These are phyloP conservation scores for Neofelis nebulosa DNA, from an alignment of 2,113 vertebrate species.

Conservation along the genomic window DNA sequence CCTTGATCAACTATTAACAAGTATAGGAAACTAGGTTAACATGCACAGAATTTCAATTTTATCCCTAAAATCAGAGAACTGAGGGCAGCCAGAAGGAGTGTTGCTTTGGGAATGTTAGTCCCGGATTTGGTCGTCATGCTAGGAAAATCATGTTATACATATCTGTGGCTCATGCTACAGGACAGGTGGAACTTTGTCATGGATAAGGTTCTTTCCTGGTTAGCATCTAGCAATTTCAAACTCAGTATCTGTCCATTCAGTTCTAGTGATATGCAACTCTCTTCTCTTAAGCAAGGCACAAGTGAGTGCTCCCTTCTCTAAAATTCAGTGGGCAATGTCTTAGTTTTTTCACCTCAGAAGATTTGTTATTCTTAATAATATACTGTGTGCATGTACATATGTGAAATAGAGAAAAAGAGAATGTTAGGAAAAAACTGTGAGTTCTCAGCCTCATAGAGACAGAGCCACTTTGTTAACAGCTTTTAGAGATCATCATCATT, in stretches of 20 bases:
- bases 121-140: not conserved
- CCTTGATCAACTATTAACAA: not conserved
- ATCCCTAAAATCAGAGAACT: not conserved
- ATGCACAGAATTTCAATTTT: not conserved
- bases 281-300: not conserved
- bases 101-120: not conserved
- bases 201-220: not conserved
- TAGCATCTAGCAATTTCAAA: not conserved
- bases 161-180: not conserved
- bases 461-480: not conserved
- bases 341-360: not conserved
- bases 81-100: not conserved
- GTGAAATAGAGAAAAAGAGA: not conserved
- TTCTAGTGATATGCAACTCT: not conserved
- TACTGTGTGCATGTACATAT: not conserved
- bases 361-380: not conserved
- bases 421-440: not conserved
- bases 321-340: not conserved
- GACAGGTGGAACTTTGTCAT: not conserved
- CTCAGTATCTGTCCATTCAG: not conserved
- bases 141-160: not conserved
- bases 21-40: not conserved
- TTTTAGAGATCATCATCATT: not conserved
- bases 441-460: not conserved
- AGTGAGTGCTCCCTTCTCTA: not conserved